These are phyloP conservation scores for Spatulosminthurus flaviceps DNA, from an alignment of 2,888 invertebrate genomes.

Conservation along the genomic window DNA sequence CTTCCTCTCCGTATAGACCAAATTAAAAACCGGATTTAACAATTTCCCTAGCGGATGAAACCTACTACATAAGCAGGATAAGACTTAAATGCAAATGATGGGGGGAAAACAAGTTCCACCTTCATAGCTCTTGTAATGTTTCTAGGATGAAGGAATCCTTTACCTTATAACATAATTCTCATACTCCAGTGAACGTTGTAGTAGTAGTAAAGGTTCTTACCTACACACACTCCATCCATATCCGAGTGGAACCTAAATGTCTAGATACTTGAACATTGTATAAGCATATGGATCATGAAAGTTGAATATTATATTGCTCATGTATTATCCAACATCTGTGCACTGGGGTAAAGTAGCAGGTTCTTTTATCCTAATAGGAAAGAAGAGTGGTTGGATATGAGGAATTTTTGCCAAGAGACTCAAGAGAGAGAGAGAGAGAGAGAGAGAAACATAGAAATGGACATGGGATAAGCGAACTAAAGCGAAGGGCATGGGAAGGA, in stretches of 20 bases:
- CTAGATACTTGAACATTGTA: too few relatives aligned
- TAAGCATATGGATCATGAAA: too few relatives aligned
- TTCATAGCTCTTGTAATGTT: background rate
- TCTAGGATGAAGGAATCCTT: conserved; percentile 4
- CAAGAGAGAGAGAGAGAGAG: background rate
- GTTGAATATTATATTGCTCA: too few relatives aligned
- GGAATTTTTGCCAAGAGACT: conserved; percentile 12
- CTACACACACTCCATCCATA: too few relatives aligned
- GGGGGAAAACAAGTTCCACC: background rate
- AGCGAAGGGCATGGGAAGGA: conserved; percentile 4
- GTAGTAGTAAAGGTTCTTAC: too few relatives aligned
- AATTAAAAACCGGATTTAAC: conserved; percentile 18
- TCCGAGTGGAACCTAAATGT: too few relatives aligned
- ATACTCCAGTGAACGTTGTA: background rate
- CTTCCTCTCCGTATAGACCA: conserved; percentile 14
- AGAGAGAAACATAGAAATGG: conserved; percentile 1
- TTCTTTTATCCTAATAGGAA: too few relatives aligned
- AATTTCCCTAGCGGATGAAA: conserved; percentile 13
- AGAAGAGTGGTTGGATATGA: background rate
- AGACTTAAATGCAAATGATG: background rate
- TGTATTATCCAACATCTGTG: too few relatives aligned
- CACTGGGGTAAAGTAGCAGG: too few relatives aligned
- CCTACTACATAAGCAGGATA: too few relatives aligned
- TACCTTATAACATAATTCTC: conserved; percentile 14
- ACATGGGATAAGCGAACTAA: too few relatives aligned